Evolutionary conservation across 2,888 invertebrate genomes (phyloP), one percentile per base, ranked within the genome.

Genomic region (Deilephila porcellus): DNA sequence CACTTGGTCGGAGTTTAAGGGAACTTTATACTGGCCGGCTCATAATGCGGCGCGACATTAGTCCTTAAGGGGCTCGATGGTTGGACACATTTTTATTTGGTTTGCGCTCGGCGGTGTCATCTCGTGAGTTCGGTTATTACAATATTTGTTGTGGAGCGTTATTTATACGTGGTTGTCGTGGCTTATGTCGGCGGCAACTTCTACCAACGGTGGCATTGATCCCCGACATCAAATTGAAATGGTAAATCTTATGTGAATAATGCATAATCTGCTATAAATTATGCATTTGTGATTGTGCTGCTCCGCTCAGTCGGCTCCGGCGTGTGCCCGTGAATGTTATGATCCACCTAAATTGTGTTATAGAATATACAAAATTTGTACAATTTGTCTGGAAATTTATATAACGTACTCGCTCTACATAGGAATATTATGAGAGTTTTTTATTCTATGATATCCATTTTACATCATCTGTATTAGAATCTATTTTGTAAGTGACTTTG

Each of bases 71-170:
- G 70, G 74, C 76, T 79, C 72, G 59, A 72, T 60, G 77, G 75
- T 86, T 87, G 83, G 84, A 81, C 79, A 81, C 83, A 88, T 80
- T 90, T 90, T 90, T 80, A 85, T 82, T 83, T 88, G 86, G 76
- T 81, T 80, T 78, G 77, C 76, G 77, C 81, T 73, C 73, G 76
- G 60, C 75, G 73, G 78, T 78, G 83, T 84, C 78, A 81, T 83
- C 80, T 83, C 79, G 78, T 83, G 82, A 84, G 86, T 82, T 84
- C 77, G 80, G 88, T 91, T 93, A 92, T 92, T 93, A 93, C 91
- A 92, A 93, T 93, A 93, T 93, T 93, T 93, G 93, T 92, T 92
- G 90, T 91, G 89, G 87, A 84, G 87, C 77, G 84, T 91, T 90
- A 92, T 92, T 93, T 93, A 93, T 93, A 89, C 90, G 88, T 89